phyloP scores from a whole-genome alignment of 2,113 vertebrate species.

The Prionailurus viverrinus region DNA sequence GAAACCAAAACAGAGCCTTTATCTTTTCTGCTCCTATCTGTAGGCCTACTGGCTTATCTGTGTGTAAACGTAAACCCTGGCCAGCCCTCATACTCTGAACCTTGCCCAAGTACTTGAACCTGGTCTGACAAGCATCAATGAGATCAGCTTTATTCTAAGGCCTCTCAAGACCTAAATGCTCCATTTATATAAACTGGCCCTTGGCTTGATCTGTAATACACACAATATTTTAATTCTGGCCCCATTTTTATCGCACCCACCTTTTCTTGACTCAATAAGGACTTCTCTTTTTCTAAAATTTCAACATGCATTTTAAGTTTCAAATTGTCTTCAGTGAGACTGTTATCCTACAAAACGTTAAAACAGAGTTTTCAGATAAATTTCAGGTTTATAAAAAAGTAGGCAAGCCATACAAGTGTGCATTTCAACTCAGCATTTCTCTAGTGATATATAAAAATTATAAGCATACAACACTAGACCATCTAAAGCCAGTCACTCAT shows the following conservation, averaged over 20 bases:
- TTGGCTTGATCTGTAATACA: not conserved
- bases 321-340: constrained; percentile 86
- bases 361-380: constrained; percentile 72
- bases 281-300: constrained; percentile 88
- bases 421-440: constrained; percentile 37
- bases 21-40: not conserved
- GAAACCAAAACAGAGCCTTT: not conserved
- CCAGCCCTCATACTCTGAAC: constrained; percentile 48
- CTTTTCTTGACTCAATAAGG: constrained; percentile 88
- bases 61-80: not conserved
- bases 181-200: not conserved
- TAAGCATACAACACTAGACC: not conserved
- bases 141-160: constrained; percentile 44
- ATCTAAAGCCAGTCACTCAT: constrained; percentile 3
- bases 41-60: not conserved
- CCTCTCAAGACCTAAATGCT: not conserved
- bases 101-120: constrained; percentile 50
- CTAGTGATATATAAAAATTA: constrained; percentile 36
- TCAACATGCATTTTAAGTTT: constrained; percentile 89
- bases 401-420: not conserved
- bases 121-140: not conserved
- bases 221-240: not conserved
- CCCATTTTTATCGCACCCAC: constrained; percentile 77
- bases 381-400: constrained; percentile 50
- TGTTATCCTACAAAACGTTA: constrained; percentile 75